phyloP scores from a whole-genome alignment of 1,140 invertebrate species.

The Drosophila kepulauana region DNA sequence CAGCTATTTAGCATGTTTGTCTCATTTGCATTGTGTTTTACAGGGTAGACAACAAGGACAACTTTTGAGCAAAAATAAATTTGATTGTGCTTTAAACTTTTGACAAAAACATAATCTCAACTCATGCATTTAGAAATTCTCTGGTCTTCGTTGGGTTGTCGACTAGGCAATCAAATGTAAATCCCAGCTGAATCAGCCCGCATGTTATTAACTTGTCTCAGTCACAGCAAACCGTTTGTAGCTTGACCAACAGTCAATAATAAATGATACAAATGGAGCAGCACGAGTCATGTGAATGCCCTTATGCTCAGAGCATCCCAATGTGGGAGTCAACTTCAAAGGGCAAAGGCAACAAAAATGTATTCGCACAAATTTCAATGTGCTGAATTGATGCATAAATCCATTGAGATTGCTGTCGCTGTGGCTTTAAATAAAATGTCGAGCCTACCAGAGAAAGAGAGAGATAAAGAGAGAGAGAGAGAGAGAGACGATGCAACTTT shows the following conservation, averaged over 20 bases:
- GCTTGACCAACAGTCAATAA: slow-evolving; percentile 40
- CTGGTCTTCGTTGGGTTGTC: neutral
- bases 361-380: slow-evolving; percentile 50
- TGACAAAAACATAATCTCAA: neutral
- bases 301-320: slow-evolving; percentile 2
- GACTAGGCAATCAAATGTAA: slow-evolving; percentile 33
- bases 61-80: slow-evolving; percentile 13
- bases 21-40: slow-evolving; percentile 13
- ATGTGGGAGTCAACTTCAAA: slow-evolving; percentile 29
- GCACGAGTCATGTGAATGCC: slow-evolving; percentile 6
- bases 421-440: slow-evolving; percentile 3
- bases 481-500: slow-evolving; percentile 8
- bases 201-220: slow-evolving; percentile 40
- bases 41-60: neutral
- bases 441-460: neutral
- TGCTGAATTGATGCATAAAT: slow-evolving; percentile 66
- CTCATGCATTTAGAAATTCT: neutral
- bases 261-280: slow-evolving; percentile 42
- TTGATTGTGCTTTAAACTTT: slow-evolving; percentile 28
- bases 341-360: slow-evolving; percentile 23
- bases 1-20: slow-evolving; percentile 50
- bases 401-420: slow-evolving; percentile 57
- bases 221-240: neutral
- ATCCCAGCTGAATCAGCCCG: slow-evolving; percentile 27
- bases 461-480: neutral